Evolutionary conservation across 2,113 vertebrate species (phyloP).

Genomic region (Melanostigma gelatinosum): DNA sequence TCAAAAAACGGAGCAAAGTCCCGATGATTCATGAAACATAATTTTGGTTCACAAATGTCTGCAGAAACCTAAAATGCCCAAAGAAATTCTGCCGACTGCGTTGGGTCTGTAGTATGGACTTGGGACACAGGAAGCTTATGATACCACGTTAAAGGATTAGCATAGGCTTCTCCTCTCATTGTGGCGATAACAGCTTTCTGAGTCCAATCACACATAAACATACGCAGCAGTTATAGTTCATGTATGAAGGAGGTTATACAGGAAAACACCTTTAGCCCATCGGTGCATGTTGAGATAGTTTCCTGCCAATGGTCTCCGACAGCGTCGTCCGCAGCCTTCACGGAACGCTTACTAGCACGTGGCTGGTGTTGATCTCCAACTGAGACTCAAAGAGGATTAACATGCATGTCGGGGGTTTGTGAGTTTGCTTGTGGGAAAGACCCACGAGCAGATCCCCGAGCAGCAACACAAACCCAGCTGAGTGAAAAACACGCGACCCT

Average conservation of each 20-base stretch:
- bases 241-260: constrained; percentile 20
- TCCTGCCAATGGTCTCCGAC: constrained; percentile 21
- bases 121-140: background rate
- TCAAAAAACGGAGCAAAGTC: background rate
- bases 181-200: constrained; percentile 18
- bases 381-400: constrained; percentile 24
- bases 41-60: no score
- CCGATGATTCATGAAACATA: background rate
- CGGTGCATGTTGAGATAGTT: constrained; percentile 1
- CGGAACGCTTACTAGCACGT: constrained; percentile 20
- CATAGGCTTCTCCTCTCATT: background rate
- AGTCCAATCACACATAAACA: constrained; percentile 37
- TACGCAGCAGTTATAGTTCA: constrained; percentile 17
- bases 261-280: constrained; percentile 21
- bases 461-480: constrained; percentile 50
- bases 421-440: constrained; percentile 24
- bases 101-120: background rate
- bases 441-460: constrained; percentile 37
- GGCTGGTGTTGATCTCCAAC: constrained; percentile 34
- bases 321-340: constrained; percentile 12
- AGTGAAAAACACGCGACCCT: background rate
- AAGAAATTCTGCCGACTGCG: background rate
- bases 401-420: constrained; percentile 27
- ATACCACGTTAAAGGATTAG: background rate
- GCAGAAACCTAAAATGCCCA: no score